Evolutionary conservation across 2,797 vertebrate genomes (phyloP), one percentile per base, ranked within the genome.

Genomic region (Cercopithecus mitis): DNA sequence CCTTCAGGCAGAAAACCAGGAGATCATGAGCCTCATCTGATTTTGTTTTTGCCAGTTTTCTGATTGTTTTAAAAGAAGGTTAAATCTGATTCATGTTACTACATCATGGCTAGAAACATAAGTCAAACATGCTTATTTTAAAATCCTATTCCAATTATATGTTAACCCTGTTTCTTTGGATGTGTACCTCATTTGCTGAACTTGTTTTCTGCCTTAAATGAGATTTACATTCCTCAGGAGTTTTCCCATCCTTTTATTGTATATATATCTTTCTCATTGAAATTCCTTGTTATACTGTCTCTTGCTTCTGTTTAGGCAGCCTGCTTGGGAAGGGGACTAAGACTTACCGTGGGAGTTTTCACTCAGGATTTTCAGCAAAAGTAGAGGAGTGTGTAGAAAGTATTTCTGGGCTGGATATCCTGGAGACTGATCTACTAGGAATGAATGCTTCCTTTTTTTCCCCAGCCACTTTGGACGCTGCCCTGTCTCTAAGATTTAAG

Each of bases 1-100:
- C 45, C 50, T 90, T 27, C 27, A 33, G 22, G 45, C 33, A 87
- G 55, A 93, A 82, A 82, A 64, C 47, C 9, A 47, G 43, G 39
- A 52, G 19, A 84, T 91, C 3, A 7, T 39, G 84, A 47, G 17
- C 36, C 43, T 95, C 61, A 19, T 13, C 43, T 90, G 33, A 67
- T 82, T 67, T 86, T 73, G 13, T 93, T 88, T 89, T 95, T 20
- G 9, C 24, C 80, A 93, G 14, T 96, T 90, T 95, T 76, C 72
- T 95, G 73, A 13, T 89, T 94, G n/a, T 95, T 86, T 41, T 94
- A 85, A 88, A 39, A 76, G 30, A 80, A 96, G 47, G 30, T 4
- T 67, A 58, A 67, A 57, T 93, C 57, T 81, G 50, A 72, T 75
- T 84, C 57, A 45, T 91, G 55, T 41, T 88, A 83, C n/a, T 81